Evolutionary conservation across 1,140 invertebrate genomes (phyloP), one percentile per base, ranked within the genome.

Genomic region (Orchestia grillus): DNA sequence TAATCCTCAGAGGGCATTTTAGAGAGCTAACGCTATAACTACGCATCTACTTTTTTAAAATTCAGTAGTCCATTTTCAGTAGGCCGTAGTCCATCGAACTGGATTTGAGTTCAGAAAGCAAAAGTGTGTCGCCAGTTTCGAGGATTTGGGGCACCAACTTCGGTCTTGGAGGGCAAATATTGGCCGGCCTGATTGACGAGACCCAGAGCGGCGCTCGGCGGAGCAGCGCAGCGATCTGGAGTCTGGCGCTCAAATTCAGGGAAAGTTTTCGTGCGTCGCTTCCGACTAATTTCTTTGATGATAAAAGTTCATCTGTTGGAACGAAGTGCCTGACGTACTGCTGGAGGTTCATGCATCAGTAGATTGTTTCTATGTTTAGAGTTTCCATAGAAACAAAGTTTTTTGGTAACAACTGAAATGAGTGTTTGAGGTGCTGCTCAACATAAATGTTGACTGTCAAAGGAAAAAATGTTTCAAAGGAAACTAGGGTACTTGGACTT

Each of bases 121-220:
- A 90, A 44, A 90, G 43, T 90, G 43, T 44, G 43, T 90, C 88
- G 88, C 41, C 88, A 42, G 88, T 41, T 90, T 41, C 88, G 88
- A 90, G 88, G 88, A 44, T 94, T 94, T 45, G 43, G 92, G 90
- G 44, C 43, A 94, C 92, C 41, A 94, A 94, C 92, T 45, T 94
- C 19, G 44, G 44, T 44, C 44, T 47, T 45, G 44, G 41, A 44
- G 92, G 44, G 92, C 92, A 94, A 94, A 94, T 94, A 94, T 94
- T 94, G 92, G 92, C 43, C 43, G 23, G 16, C 44, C 44, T 94
- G 92, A 94, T 94, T 94, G 92, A 94, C 92, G 44, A 94, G 92
- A 8, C 43, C 92, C 44, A 36, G 11, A 16, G 88, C 88, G 41
- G 3, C n/a, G 88, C 36, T 42, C 88, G 15, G 88, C 16, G 23